Evolutionary conservation across 35 echinoderm and acorn worm species (phyloP).

Genomic region (Eucidaris tribuloides): DNA sequence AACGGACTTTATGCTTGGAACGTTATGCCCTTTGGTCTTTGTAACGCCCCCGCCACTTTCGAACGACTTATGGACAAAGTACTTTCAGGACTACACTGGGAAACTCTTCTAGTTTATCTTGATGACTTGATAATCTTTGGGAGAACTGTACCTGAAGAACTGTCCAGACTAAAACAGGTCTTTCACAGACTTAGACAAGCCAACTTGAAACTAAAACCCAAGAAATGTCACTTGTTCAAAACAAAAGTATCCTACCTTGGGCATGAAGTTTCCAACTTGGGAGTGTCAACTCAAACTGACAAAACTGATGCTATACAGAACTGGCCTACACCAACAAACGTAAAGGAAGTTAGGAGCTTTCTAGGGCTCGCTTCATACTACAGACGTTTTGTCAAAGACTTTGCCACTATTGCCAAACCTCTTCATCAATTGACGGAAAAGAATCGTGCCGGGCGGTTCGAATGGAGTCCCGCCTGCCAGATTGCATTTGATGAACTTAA

Average conservation of each 20-base stretch:
- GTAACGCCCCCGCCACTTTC: too few relatives aligned
- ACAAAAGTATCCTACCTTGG: slow-evolving; percentile 35
- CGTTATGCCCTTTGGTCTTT: too few relatives aligned
- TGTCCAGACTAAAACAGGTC: background rate
- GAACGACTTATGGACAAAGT: too few relatives aligned
- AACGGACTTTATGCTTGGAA: slow-evolving; percentile 37
- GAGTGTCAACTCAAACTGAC: slow-evolving; percentile 23
- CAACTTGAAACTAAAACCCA: slow-evolving; percentile 39
- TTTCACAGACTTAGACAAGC: slow-evolving; percentile 14
- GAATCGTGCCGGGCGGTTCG: slow-evolving; percentile 14
- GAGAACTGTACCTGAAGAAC: background rate
- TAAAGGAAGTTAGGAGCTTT: slow-evolving; percentile 53
- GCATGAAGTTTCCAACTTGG: slow-evolving; percentile 27
- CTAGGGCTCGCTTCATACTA: slow-evolving; percentile 50
- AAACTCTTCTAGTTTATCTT: slow-evolving; percentile 25
- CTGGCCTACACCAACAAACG: slow-evolving; percentile 34
- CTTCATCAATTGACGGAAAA: slow-evolving; percentile 34
- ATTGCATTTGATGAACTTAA: slow-evolving; percentile 43
- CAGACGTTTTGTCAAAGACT: slow-evolving; percentile 43
- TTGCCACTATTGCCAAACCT: too few relatives aligned
- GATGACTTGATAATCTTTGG: slow-evolving; percentile 16
- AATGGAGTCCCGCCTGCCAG: slow-evolving; percentile 51
- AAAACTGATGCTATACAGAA: slow-evolving; percentile 24
- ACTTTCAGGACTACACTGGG: slow-evolving; percentile 18
- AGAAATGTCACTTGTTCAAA: slow-evolving; percentile 58